Conservation (phyloP, 2,888 invertebrate species). For the Ceriagrion tenellum region DNA sequence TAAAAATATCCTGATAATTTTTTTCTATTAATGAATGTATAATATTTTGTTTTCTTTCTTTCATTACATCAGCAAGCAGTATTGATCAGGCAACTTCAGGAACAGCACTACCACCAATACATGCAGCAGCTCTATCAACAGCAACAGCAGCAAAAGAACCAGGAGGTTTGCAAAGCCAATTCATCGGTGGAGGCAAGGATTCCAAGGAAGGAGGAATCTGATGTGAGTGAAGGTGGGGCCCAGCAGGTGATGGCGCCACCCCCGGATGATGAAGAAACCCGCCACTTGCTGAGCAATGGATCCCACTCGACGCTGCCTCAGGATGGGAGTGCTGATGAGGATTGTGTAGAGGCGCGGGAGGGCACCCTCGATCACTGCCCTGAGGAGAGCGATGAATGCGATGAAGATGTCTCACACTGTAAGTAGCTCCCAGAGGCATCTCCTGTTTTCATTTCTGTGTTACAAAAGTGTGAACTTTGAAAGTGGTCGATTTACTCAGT, state of each 20-base stretch:
- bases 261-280: constrained; percentile 75
- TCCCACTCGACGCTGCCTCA: constrained; percentile 69
- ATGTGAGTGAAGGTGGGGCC: constrained; percentile 73
- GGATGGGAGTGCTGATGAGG: constrained; percentile 61
- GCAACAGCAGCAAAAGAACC: constrained; percentile 79
- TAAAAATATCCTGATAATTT: neutral
- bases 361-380: constrained; percentile 25
- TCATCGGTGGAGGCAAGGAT: constrained; percentile 72
- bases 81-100: constrained; percentile 96
- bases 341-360: constrained; percentile 59
- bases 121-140: constrained; percentile 91
- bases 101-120: constrained; percentile 99
- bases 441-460: no score
- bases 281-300: constrained; percentile 75
- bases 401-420: constrained; percentile 72
- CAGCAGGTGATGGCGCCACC: constrained; percentile 71
- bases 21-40: neutral
- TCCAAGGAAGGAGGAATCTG: constrained; percentile 74
- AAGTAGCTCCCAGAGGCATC: neutral
- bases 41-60: neutral
- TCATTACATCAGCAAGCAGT: constrained; percentile 91
- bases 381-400: constrained; percentile 71
- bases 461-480: no score
- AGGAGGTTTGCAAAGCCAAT: constrained; percentile 69
- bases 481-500: no score